Base-by-base conservation (phyloP, 2,113 vertebrate species). In the Sinocyclocheilus grahami region DNA sequence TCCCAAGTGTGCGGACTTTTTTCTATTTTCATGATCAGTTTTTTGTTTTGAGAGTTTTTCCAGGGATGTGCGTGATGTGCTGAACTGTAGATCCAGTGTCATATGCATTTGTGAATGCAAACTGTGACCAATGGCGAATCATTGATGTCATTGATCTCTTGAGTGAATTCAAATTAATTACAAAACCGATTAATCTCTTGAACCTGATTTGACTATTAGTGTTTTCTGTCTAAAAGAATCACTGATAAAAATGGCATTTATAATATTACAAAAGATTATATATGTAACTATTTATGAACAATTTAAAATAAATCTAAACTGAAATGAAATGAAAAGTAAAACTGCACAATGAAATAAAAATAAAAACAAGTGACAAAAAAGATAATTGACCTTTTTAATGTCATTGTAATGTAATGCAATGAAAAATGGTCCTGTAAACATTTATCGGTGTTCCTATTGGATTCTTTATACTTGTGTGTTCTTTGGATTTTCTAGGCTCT, bases 401-500 rank as follows among this genome's bases (percentile, higher is more conserved):
- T 53, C 51, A 14, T 18, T 55, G 22, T 12, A 75, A 75, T 46
- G 39, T 42, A 4, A 78, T 55, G 5, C 22, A 30, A 46, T 24
- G 9, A 42, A 42, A 42, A 42, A 42, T 3, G 6, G 6, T 48
- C 1, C 67, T 24, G 71, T 46, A 11, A 2, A 78, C 12, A 42
- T 74, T 74, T 3, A 1, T 72, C 7, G 5, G 71, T 39, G 22
- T 51, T 77, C 12, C 7, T 39, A 14, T 18, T 20, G 4, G 12
- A 77, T 60, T 16, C 39, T 60, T 42, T 62, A 51, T 24, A 24
- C 22, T 53, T 65, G 42, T 84, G 53, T 58, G 5, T 72, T 85
- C 13, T 77, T 10, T 63, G 30, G 9, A 11, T 89, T 13, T 85
- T 78, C 30, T 79, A 78, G 53, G 86, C 16, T 81, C 78, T 85